Evolutionary conservation across 2,888 invertebrate genomes (phyloP), one percentile per base, ranked within the genome.

Genomic region (Trisateles emortualis): DNA sequence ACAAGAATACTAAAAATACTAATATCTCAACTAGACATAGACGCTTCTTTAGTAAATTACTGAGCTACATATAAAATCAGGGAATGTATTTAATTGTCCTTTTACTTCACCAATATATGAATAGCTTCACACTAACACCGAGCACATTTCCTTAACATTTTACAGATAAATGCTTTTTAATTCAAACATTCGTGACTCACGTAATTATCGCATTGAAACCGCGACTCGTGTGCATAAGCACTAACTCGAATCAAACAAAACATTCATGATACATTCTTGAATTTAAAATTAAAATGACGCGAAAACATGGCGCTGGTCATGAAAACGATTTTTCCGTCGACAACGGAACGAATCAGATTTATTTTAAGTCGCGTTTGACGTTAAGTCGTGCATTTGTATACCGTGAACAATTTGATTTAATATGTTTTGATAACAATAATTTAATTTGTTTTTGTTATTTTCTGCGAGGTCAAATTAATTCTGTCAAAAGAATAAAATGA

Each of bases 201-300:
- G 33, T 47, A 53, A 71, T 71, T 68, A 71, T 52, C 36, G 30
- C 47, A 63, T 54, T 35, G 40, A 11, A 36, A 54, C 33, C 0
- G 16, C 36, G 6, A 35, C 29, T 5, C 51, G 52, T 53, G 57
- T 49, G 35, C 30, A 48, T 29, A 50, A 63, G 19, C 36, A 50
- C 57, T 26, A 26, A 26, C 26, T 45, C 40, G 46, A 51, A 52
- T 38, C 39, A 58, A 36, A 45, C 35, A 57, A 42, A 46, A 36
- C 52, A 51, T 35, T 44, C 53, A 42, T 46, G 44, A 54, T 43
- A 58, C 54, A 63, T 67, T 71, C 72, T 54, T 58, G 64, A 62
- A 66, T 66, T 66, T 67, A 32, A 62, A 66, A 67, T 71, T 52
- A 39, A 41, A 71, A 68, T 68, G 52, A 58, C 53, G 51, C 49